Evolutionary conservation across 2,113 vertebrate species (phyloP), one percentile per base, ranked within the genome.

Genomic region (Piliocolobus tephrosceles): DNA sequence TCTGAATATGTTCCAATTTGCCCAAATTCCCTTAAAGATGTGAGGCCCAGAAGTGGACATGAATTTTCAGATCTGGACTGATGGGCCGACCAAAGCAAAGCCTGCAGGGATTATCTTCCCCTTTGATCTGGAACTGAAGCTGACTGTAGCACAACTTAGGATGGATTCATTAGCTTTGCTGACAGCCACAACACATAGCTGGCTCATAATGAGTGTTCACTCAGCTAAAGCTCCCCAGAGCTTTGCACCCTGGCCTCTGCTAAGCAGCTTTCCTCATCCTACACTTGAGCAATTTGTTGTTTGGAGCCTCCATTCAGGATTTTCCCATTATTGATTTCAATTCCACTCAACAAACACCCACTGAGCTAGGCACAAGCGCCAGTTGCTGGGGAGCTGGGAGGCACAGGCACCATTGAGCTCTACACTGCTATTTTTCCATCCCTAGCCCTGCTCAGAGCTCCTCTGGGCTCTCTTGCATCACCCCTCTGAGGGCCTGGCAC

Each of bases 391-490:
- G 32, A 90, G 32, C 61, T 64, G 0, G 4, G 27, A 25, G 45
- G 58, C 81, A 57, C 64, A 72, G 35, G 35, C 68, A 72, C n/a
- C 38, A 12, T 17, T 58, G 76, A 82, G 40, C 6, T 9, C n/a
- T 50, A 45, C 0, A 0, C 27, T 30, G 30, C 52, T 47, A 3
- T 45, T 78, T 78, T 92, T 78, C 17, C 30, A 66, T 70, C 32
- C 80, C 35, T 47, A 4, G 12, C 57, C 75, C 0, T 0, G 18
- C 70, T 43, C 27, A 1, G 40, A 64, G 38, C 22, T 13, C 18
- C 52, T n/a, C 55, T 10, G 47, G 68, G 22, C 45, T 35, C 38
- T 22, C 20, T 17, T 0, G 0, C 2, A 0, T 23, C 0, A 0
- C 20, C 40, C 73, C 64, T 25, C 45, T 25, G 14, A 45, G 4